Base-by-base conservation (phyloP, 2,888 invertebrate species). In the Calephelis perditalis region DNA sequence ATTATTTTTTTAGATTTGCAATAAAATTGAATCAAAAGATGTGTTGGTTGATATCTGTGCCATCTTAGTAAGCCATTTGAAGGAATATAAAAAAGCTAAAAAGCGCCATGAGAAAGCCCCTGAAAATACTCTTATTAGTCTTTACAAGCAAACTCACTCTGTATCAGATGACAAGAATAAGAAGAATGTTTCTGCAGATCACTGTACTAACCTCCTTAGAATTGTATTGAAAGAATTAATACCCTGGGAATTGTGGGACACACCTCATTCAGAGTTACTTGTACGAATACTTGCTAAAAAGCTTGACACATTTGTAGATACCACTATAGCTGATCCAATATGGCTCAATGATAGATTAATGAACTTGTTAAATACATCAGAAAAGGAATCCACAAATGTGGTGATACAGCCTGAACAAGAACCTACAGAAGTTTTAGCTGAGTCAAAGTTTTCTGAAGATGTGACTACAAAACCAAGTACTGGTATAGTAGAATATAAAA, bases 211-310 rank as follows among this genome's bases (percentile, higher is more conserved):
- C 69, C 87, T 92, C 63, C 75, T 93, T 36, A 87, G 93, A n/a
- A 83, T 91, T 9, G 76, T 94, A 10, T 75, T 94, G 10, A 91
- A 92, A 68, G 94, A 94, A 70, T 88, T 94, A 43, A 82, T 94
- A 1, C 93, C 93, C 1, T 94, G 93, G 92, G 94, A 94, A 71
- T 72, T 94, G 5, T 93, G 93, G 86, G 94, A 93, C 67, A 94
- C 94, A 0, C 89, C 94, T 10, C 93, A 94, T 56, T 93, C 93
- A 0, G 92, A 93, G 74, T 76, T 93, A 43, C 76, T 94, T 5
- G 86, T 93, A 5, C 89, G 94, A 47, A 92, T 94, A 64, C 69
- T 94, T 57, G 89, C 94, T 0, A 93, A 92, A 71, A 92, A 89
- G 69, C 77, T 94, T 1, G 86, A 92, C 59, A 75, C 74, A 15